Conservation (phyloP, 2,797 vertebrate species). For the Zenarchopterus dispar region DNA sequence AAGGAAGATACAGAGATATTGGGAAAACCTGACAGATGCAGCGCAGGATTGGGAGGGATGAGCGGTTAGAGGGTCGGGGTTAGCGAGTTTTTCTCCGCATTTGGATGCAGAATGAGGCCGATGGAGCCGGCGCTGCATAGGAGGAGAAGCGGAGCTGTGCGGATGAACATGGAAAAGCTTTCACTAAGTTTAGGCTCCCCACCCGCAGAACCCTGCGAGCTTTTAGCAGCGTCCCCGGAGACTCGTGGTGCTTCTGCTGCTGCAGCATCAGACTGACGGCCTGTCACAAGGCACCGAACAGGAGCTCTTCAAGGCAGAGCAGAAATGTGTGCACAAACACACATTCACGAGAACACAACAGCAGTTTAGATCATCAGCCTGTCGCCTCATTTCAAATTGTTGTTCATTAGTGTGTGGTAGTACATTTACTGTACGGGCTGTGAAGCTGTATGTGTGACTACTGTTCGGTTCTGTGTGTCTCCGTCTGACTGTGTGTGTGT, state of each 20-base stretch:
- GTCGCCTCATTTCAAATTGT: constrained; percentile 8
- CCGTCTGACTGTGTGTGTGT: too few species aligned
- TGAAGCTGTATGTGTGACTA: not conserved
- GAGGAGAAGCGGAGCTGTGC: constrained; percentile 52
- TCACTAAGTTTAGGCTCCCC: constrained; percentile 71
- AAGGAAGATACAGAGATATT: constrained; percentile 67
- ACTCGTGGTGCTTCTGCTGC: constrained; percentile 54
- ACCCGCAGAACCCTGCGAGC: constrained; percentile 66
- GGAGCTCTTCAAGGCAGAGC: constrained; percentile 39
- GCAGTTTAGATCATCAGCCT: constrained; percentile 9
- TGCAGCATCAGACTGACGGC: constrained; percentile 64
- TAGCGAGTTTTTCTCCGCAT: constrained; percentile 58
- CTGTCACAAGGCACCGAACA: constrained; percentile 64
- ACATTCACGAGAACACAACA: not conserved
- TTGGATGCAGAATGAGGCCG: constrained; percentile 62
- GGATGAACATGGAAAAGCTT: constrained; percentile 85
- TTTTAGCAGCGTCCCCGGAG: constrained; percentile 72
- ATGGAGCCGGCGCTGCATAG: constrained; percentile 36
- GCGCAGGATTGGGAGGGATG: constrained; percentile 44
- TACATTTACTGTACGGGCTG: not conserved
- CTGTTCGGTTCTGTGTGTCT: not conserved
- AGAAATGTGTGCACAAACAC: constrained; percentile 14
- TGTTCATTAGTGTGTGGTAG: not conserved
- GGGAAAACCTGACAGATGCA: constrained; percentile 63
- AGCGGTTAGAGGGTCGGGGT: constrained; percentile 54